Evolutionary conservation across 2,797 vertebrate species (phyloP).

Genomic region (Craterocephalus amniculus): DNA sequence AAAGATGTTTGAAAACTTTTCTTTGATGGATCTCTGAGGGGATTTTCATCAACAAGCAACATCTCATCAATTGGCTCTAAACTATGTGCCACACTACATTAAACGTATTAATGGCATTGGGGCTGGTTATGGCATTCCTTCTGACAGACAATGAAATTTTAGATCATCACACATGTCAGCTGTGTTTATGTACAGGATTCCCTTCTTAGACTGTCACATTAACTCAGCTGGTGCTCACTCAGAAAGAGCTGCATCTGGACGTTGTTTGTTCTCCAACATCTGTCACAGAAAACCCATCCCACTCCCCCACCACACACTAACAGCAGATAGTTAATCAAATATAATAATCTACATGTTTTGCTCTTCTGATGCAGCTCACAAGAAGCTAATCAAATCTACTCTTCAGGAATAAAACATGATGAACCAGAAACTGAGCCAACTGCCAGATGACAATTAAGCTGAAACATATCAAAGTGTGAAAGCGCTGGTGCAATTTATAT

Average conservation of each 20-base stretch:
- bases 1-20: conserved; percentile 8
- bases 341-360: neutral
- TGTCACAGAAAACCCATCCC: conserved; percentile 10
- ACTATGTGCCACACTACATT: conserved; percentile 25
- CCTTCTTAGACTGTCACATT: conserved; percentile 57
- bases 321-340: neutral
- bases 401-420: neutral
- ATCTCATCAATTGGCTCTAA: conserved; percentile 8
- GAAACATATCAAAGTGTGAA: conserved; percentile 13
- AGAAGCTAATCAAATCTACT: neutral
- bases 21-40: neutral
- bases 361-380: neutral
- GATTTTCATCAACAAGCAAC: conserved; percentile 17
- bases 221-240: conserved; percentile 48
- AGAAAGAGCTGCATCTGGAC: conserved; percentile 14
- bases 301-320: neutral
- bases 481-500: neutral
- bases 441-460: neutral
- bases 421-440: neutral
- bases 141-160: conserved; percentile 48
- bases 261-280: conserved; percentile 16
- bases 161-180: conserved; percentile 36
- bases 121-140: conserved; percentile 25
- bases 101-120: conserved; percentile 26
- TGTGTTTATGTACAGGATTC: conserved; percentile 38